Percentiles rank a stretch among this genome's conserved stretches.
Evolutionary conservation across 2,888 invertebrate genomes (phyloP).

Genomic region (Dorcus hopei): DNA sequence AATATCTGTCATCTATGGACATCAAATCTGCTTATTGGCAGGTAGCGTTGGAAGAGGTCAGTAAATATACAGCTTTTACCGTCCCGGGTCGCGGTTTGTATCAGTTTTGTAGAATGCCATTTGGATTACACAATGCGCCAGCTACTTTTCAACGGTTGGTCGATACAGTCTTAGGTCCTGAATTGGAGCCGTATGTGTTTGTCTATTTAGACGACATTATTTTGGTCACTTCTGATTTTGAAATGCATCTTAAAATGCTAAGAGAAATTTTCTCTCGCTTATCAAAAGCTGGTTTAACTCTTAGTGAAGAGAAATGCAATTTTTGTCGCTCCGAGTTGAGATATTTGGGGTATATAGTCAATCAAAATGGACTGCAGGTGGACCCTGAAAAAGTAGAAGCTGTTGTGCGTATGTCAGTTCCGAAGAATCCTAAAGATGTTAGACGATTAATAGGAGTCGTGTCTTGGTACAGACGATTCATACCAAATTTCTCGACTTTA

Average conservation of each 20-base stretch:
- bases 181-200: constrained; percentile 20
- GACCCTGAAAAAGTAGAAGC: constrained; percentile 17
- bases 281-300: constrained; percentile 22
- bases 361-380: constrained; percentile 21
- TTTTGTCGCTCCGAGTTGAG: constrained; percentile 27
- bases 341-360: constrained; percentile 35
- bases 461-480: constrained; percentile 7
- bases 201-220: constrained; percentile 32
- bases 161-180: constrained; percentile 29
- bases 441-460: constrained; percentile 32
- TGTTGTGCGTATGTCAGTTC: constrained; percentile 26
- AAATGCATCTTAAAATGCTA: constrained; percentile 22
- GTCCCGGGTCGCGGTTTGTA: constrained; percentile 32
- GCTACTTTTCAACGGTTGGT: constrained; percentile 34
- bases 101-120: constrained; percentile 35
- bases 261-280: constrained; percentile 26
- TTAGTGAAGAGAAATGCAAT: constrained; percentile 27
- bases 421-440: constrained; percentile 24
- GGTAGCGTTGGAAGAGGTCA: constrained; percentile 18
- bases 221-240: constrained; percentile 22
- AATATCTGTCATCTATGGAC: constrained; percentile 20
- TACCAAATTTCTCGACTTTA: constrained; percentile 2
- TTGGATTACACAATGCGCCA: constrained; percentile 32
- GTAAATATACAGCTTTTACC: constrained; percentile 30
- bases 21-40: constrained; percentile 24